These are phyloP conservation scores for Uloborus plumipes DNA, from an alignment of 2,888 invertebrate species.

Conservation along the genomic window DNA sequence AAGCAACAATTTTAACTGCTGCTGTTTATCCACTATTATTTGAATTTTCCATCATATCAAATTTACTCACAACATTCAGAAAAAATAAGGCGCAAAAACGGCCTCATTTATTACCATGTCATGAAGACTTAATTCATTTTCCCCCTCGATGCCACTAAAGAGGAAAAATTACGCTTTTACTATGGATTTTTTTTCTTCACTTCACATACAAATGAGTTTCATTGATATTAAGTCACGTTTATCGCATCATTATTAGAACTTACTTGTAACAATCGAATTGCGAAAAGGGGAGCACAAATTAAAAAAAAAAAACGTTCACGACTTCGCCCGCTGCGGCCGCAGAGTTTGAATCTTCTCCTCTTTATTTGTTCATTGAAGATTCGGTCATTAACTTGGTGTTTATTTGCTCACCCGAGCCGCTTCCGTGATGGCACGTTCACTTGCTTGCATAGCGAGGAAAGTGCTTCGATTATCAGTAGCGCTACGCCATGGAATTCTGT, in stretches of 20 bases:
- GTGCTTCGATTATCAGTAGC: no score
- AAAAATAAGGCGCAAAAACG: no score
- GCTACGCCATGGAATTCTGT: background rate
- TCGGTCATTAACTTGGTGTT: conserved; percentile 34
- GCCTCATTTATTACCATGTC: no score
- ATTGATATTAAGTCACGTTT: conserved; percentile 52
- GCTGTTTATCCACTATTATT: no score
- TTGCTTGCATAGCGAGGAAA: no score
- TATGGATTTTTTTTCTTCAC: conserved; percentile 11
- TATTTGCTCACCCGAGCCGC: conserved; percentile 24
- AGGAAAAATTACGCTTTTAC: conserved; percentile 24
- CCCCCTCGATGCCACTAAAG: background rate
- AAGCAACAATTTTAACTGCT: no score
- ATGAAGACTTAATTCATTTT: conserved; percentile 8
- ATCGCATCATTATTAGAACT: conserved; percentile 33
- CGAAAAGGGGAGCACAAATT: background rate
- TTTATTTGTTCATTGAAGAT: conserved; percentile 4
- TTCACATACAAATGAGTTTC: conserved; percentile 31
- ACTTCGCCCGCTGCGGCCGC: conserved; percentile 16
- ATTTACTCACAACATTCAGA: no score
- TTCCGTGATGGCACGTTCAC: no score
- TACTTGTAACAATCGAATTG: conserved; percentile 36
- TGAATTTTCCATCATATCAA: no score
- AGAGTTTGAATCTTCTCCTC: conserved; percentile 4
- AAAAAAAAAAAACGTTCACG: conserved; percentile 16